These are phyloP conservation scores for Notocelia uddmanniana DNA, from an alignment of 2,888 invertebrate species.

Conservation along the genomic window DNA sequence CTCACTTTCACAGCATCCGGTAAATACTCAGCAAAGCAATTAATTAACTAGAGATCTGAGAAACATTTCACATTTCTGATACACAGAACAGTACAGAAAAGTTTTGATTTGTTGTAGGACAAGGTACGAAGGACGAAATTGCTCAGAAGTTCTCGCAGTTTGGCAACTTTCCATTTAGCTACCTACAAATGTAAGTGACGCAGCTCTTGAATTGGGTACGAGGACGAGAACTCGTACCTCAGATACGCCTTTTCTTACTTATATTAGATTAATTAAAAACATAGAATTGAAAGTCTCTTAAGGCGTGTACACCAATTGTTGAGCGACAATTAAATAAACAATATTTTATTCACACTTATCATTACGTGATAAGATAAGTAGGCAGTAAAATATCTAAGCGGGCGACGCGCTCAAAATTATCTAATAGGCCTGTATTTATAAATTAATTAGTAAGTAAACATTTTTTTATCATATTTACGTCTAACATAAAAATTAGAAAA, in stretches of 20 bases:
- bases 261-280: slow-evolving; percentile 12
- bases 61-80: slow-evolving; percentile 45
- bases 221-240: slow-evolving; percentile 12
- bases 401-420: too few species aligned
- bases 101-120: slow-evolving; percentile 65
- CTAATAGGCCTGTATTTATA: too few species aligned
- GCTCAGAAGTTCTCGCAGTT: slow-evolving; percentile 60
- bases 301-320: background rate
- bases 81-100: slow-evolving; percentile 55
- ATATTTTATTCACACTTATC: too few species aligned
- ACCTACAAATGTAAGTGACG: slow-evolving; percentile 53
- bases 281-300: background rate
- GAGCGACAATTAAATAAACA: background rate
- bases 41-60: slow-evolving; percentile 41
- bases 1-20: slow-evolving; percentile 24
- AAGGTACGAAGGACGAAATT: slow-evolving; percentile 60
- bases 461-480: too few species aligned
- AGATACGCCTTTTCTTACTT: slow-evolving; percentile 4
- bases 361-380: too few species aligned
- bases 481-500: too few species aligned
- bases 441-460: too few species aligned
- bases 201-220: slow-evolving; percentile 34
- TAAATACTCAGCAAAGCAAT: slow-evolving; percentile 20
- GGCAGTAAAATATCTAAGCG: too few species aligned
- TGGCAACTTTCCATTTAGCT: slow-evolving; percentile 60